Evolutionary conservation across 1,140 invertebrate genomes (phyloP), one percentile per base, ranked within the genome.

Genomic region (Macrostomum lignano): DNA sequence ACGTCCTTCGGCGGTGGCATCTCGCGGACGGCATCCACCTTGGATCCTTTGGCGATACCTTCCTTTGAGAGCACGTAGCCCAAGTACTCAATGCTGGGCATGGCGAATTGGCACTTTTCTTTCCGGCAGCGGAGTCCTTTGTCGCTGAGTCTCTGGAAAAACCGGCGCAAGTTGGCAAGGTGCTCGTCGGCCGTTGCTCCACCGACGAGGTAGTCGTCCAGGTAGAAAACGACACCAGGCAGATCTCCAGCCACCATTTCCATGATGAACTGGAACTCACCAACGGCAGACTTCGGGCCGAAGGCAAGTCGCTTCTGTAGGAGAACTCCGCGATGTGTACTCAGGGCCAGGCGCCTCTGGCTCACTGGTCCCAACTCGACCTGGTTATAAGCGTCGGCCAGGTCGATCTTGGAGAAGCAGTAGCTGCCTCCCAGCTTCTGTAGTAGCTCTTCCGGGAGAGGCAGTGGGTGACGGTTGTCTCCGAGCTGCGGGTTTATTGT

Each of bases 221-320:
- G 11, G 26, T 36, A 36, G 20, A 21, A 31, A 23, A 36, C 35
- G 11, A 37, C 28, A 17, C 35, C 35, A 17, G 17, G 11, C 10
- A 36, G 7, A 9, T 25, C 35, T 9, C 21, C 15, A 19, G 26
- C 19, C 17, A 37, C 10, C 20, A 7, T 35, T 17, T 36, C 32
- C 31, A 36, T 37, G 11, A 36, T 25, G 14, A 36, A 15, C 26
- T 36, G 35, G 11, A 36, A 36, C 17, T 21, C 17, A 20, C 30
- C 35, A 17, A 36, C 32, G 13, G 35, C 35, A 36, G 35, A 36
- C 10, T 17, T 36, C 4, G 37, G 22, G 7, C 36, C 35, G 23
- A 36, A 36, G 2, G 35, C 32, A 14, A 36, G 35, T 36, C 35
- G 15, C 10, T 13, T 36, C 14, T 20, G 32, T 6, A 36, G 32